phyloP scores from a whole-genome alignment of 2,888 invertebrate genomes.

The Cantharis nigra region DNA sequence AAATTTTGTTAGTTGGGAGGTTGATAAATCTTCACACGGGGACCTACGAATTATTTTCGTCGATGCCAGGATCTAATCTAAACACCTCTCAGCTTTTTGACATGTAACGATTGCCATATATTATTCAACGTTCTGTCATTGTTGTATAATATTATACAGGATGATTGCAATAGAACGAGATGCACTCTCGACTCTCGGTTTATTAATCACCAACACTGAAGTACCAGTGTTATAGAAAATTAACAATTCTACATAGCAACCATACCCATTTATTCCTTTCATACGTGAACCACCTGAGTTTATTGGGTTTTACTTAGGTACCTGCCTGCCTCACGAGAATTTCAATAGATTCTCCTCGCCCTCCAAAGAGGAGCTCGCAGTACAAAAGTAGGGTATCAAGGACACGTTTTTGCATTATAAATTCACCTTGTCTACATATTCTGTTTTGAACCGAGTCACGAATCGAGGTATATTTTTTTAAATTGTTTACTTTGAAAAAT shows the following conservation, averaged over 20 bases:
- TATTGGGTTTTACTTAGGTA: background rate
- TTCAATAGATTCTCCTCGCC: background rate
- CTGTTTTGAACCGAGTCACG: background rate
- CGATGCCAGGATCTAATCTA: background rate
- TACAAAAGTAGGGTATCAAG: background rate
- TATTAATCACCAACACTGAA: background rate
- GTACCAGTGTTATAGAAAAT: background rate
- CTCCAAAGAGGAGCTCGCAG: background rate
- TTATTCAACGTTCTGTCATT: background rate
- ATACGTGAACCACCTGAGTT: background rate
- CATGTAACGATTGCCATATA: background rate
- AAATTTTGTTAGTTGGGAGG: background rate
- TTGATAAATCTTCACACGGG: background rate
- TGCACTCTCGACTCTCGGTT: background rate
- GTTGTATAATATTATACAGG: background rate
- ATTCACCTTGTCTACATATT: background rate
- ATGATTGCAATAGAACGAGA: background rate
- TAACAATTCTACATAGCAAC: background rate
- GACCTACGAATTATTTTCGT: background rate
- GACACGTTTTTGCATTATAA: background rate
- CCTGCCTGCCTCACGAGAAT: background rate
- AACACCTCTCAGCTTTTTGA: background rate
- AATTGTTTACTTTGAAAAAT: background rate
- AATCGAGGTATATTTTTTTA: background rate
- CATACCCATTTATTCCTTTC: background rate